These are phyloP conservation scores for Rhinoderma darwinii DNA, from an alignment of 2,113 vertebrate species.

Conservation along the genomic window DNA sequence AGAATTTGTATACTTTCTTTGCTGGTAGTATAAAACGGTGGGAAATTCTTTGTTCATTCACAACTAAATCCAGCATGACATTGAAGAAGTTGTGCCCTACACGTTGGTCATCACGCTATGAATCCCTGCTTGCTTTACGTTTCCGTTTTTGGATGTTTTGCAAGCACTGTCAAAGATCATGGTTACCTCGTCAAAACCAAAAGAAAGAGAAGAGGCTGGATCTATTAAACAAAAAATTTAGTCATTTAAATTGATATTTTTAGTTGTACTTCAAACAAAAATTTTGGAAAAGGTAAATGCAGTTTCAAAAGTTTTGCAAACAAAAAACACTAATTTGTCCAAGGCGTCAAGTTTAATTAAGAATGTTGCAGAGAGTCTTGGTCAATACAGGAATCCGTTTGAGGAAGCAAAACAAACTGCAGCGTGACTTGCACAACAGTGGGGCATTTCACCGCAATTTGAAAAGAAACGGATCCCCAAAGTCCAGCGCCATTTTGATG, in stretches of 20 bases:
- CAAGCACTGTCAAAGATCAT: not conserved
- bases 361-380: too few species aligned
- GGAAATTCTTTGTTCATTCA: too few species aligned
- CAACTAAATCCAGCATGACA: not conserved
- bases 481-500: slow-evolving; percentile 10
- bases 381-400: too few species aligned
- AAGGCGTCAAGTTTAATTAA: too few species aligned
- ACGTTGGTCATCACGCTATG: not conserved
- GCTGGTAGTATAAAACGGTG: not conserved
- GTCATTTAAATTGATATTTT: not conserved
- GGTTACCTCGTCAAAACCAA: not conserved
- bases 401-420: too few species aligned
- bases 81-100: not conserved
- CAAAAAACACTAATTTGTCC: too few species aligned
- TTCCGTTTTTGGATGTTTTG: not conserved
- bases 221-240: not conserved
- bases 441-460: too few species aligned
- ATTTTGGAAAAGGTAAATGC: not conserved
- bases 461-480: too few species aligned
- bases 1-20: not conserved
- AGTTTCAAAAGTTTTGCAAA: too few species aligned
- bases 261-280: slow-evolving; percentile 12
- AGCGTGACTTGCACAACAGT: too few species aligned
- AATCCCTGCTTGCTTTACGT: not conserved
- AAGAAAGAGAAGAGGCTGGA: not conserved